Conservation (phyloP, 1,140 invertebrate species). For the Pemphigus obesinymphae region DNA sequence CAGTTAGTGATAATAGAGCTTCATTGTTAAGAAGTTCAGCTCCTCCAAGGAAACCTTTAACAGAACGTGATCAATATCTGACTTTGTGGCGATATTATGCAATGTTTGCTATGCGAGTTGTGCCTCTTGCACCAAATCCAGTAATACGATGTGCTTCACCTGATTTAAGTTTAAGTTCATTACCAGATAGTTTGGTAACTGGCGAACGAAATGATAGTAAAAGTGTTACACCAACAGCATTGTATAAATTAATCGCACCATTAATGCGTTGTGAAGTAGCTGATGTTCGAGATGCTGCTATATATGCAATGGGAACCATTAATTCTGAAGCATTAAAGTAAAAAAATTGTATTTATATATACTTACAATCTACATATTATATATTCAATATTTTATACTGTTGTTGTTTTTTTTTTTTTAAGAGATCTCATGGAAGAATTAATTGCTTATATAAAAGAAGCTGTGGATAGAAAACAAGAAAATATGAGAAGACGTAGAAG, state of each 20-base stretch:
- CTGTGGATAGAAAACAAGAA: slow-evolving; percentile 96
- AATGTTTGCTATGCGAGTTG: slow-evolving; percentile 88
- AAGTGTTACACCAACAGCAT: slow-evolving; percentile 68
- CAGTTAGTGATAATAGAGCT: slow-evolving; percentile 93
- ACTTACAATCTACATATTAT: neutral
- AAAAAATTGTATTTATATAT: slow-evolving; percentile 50
- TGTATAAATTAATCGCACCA: slow-evolving; percentile 89
- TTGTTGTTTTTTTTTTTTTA: slow-evolving; percentile 44
- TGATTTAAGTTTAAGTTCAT: slow-evolving; percentile 80
- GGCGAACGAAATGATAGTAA: slow-evolving; percentile 64
- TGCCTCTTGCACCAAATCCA: slow-evolving; percentile 73
- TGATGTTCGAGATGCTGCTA: slow-evolving; percentile 88
- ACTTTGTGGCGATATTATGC: slow-evolving; percentile 95
- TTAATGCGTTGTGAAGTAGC: slow-evolving; percentile 77
- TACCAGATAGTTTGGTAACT: slow-evolving; percentile 76
- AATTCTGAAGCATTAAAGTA: slow-evolving; percentile 90
- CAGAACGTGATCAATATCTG: slow-evolving; percentile 87
- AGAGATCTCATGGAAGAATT: slow-evolving; percentile 97
- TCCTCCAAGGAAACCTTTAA: slow-evolving; percentile 75
- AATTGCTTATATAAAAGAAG: slow-evolving; percentile 83
- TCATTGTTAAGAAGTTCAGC: slow-evolving; percentile 78
- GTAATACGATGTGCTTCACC: slow-evolving; percentile 85
- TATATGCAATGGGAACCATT: slow-evolving; percentile 87
- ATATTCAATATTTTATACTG: too few relatives aligned
- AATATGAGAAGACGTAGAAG: slow-evolving; percentile 84